phyloP scores from a whole-genome alignment of 2,113 vertebrate species.

The Callipepla californica region DNA sequence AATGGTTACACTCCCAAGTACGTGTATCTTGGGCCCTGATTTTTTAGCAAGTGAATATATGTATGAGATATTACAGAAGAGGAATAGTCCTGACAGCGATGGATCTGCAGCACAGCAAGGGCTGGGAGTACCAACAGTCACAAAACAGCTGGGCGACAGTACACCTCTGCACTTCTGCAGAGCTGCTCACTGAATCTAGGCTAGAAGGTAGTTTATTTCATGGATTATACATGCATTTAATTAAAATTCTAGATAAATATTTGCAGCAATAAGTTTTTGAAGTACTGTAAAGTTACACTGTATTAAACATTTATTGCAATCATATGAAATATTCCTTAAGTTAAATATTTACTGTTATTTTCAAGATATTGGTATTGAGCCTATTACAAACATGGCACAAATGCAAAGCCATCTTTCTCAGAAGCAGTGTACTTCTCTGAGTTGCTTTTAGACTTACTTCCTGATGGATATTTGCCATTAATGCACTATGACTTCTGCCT shows the following conservation, averaged over 20 bases:
- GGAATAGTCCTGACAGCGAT: not conserved
- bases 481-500: conserved; percentile 35
- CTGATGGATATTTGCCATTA: conserved; percentile 58
- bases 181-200: not conserved
- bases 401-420: conserved; percentile 40
- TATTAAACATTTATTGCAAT: conserved; percentile 63
- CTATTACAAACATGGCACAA: conserved; percentile 38
- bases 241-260: conserved; percentile 68
- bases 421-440: conserved; percentile 33
- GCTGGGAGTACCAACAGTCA: not conserved
- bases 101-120: not conserved
- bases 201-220: conserved; percentile 40
- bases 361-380: conserved; percentile 44
- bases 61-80: not conserved
- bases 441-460: conserved; percentile 52
- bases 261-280: conserved; percentile 55
- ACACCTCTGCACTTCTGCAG: not conserved
- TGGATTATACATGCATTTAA: conserved; percentile 63
- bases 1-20: not conserved
- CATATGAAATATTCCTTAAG: conserved; percentile 36
- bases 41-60: not conserved
- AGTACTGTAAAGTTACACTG: conserved; percentile 54
- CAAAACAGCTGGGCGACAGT: not conserved
- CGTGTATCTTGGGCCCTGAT: not conserved
- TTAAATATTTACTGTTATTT: conserved; percentile 72